Conservation (phyloP, 2,113 vertebrate species). For the Terrapene triunguis region DNA sequence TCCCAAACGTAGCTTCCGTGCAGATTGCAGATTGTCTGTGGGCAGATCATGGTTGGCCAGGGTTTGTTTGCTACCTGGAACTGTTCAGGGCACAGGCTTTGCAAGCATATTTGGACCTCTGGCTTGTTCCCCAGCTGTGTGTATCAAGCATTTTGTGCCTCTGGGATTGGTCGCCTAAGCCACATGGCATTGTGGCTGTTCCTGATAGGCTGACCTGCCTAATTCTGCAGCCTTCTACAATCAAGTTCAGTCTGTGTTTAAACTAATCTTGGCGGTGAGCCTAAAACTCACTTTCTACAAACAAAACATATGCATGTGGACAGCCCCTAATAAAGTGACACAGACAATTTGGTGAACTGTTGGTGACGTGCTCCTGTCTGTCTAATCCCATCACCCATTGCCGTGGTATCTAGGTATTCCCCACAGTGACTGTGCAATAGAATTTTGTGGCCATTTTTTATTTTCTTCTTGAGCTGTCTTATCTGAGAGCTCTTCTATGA, state of each 20-base stretch:
- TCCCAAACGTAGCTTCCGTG: background rate
- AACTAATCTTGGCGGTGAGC: background rate
- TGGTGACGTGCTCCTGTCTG: background rate
- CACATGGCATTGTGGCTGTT: background rate
- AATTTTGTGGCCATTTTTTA: background rate
- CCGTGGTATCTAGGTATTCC: background rate
- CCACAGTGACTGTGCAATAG: background rate
- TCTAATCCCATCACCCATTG: background rate
- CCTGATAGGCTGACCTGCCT: background rate
- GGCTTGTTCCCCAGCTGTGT: background rate
- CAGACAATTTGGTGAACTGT: background rate
- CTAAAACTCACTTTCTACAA: background rate
- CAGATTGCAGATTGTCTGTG: background rate
- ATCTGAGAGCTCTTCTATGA: background rate
- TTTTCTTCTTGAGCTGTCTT: background rate
- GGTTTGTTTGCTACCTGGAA: background rate
- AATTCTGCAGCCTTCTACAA: background rate
- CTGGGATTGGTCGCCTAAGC: background rate
- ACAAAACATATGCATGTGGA: background rate
- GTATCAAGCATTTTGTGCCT: background rate
- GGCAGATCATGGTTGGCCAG: background rate
- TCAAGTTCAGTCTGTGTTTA: background rate
- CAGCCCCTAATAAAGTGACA: background rate
- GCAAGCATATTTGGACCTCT: background rate
- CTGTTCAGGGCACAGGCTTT: background rate